A percentile compares a stretch with the other conserved stretches of the same genome.
Evolutionary conservation across 2,888 invertebrate species (phyloP).

Genomic region (Flexamia atlantica): DNA sequence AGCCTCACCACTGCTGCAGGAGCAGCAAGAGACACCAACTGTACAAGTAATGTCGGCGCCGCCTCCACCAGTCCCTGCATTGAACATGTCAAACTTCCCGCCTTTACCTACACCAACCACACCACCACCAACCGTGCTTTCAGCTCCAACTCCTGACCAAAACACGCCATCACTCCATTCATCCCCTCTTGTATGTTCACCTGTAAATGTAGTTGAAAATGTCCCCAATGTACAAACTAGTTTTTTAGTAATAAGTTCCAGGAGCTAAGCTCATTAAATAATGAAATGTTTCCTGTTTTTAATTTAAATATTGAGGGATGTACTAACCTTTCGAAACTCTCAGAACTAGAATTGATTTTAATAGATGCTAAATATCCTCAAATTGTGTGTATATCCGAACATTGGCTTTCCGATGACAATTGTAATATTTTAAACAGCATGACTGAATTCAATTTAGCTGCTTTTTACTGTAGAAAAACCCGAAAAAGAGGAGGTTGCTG

Average conservation of each 20-base stretch:
- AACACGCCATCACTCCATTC: not conserved
- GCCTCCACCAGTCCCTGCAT: not conserved
- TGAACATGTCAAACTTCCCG: not conserved
- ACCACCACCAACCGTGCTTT: not conserved
- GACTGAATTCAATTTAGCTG: not conserved
- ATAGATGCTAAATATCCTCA: not conserved
- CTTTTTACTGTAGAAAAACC: not conserved
- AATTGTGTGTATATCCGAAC: constrained; percentile 8
- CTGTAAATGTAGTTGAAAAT: not conserved
- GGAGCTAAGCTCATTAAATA: not conserved
- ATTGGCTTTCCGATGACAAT: not conserved
- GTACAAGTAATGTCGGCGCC: not conserved
- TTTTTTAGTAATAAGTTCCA: not conserved
- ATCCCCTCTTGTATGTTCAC: not conserved
- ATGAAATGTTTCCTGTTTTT: not conserved
- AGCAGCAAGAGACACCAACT: not conserved
- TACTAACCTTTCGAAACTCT: not conserved
- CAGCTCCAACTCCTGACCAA: not conserved
- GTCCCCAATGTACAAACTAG: not conserved
- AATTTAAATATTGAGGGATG: constrained; percentile 16
- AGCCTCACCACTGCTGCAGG: not conserved
- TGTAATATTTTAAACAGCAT: not conserved
- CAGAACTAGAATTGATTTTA: not conserved
- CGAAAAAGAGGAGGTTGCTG: not conserved
- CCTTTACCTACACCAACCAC: not conserved